Base-by-base conservation (phyloP, 2,113 vertebrate genomes). In the Agapornis roseicollis region DNA sequence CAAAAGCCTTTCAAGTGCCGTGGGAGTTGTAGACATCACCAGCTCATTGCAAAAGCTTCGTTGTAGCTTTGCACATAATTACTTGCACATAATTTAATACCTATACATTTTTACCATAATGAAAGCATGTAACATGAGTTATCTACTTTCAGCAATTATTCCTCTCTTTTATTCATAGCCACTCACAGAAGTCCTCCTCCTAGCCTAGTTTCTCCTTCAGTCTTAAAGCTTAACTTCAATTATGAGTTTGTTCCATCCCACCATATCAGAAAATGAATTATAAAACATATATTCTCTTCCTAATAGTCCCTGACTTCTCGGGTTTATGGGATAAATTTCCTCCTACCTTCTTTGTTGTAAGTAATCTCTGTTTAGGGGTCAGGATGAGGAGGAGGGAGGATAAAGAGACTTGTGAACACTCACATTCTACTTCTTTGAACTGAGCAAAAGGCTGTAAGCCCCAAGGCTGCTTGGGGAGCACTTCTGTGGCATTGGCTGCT, bases 141-240 rank as follows among this genome's bases (percentile, higher is more conserved):
- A 78, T 55, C 58, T 68, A 41, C 83, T 81, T 88, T 70, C 65
- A 81, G 60, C 29, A 78, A 44, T 93, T 92, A 92, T 69, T 88
- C 81, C 14, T 83, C 72, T 90, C 65, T 69, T 19, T 90, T 90
- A 73, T 85, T 69, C 83, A 55, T 9, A 90, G 44, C 74, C 24
- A 33, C 46, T 78, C 25, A 20, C 53, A 55, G 17, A 53, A 56
- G 12, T 53, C 61, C 74, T 66, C 78, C 49, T 83, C 29, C 64
- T 24, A 42, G 56, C 52, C 52, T 35, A 7, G n/a, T 61, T 84
- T 85, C 80, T 81, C 83, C 92, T 96, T 90, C 79, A 69, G 24
- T 49, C 74, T 80, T 69, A 88, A 93, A 92, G 92, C 87, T 65
- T 74, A 70, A 55, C 55, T 60, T 55, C 87, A 85, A 47, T 82